These are phyloP conservation scores for Spilosoma lubricipeda DNA, from an alignment of 2,888 invertebrate species.

Conservation along the genomic window DNA sequence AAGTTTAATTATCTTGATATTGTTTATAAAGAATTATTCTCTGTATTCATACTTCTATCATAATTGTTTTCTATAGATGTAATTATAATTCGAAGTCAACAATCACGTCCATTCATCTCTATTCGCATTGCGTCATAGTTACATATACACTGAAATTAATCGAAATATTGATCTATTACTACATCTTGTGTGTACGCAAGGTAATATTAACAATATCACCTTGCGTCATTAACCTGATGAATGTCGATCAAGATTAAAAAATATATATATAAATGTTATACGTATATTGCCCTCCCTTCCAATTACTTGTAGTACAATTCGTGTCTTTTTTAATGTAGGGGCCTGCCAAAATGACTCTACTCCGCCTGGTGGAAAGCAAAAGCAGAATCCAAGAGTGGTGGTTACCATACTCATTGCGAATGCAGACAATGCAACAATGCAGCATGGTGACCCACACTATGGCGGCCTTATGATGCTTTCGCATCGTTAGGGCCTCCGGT, in stretches of 20 bases:
- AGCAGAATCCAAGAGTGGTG: too few species aligned
- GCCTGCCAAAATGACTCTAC: too few species aligned
- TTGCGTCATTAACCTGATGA: conserved; percentile 1
- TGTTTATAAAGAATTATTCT: background rate
- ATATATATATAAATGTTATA: background rate
- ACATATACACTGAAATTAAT: conserved; percentile 7
- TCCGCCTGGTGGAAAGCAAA: too few species aligned
- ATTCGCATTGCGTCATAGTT: conserved; percentile 7
- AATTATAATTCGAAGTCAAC: background rate
- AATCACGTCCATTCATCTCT: conserved; percentile 4
- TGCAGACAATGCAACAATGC: too few species aligned
- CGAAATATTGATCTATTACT: conserved; percentile 10
- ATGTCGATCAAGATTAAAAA: background rate
- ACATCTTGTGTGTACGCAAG: too few species aligned
- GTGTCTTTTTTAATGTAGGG: too few species aligned
- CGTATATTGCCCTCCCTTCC: background rate
- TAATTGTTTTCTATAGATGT: background rate
- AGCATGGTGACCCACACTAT: too few species aligned
- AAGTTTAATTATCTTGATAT: background rate
- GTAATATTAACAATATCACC: conserved; percentile 1
- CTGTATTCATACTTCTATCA: background rate
- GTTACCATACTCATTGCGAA: too few species aligned
- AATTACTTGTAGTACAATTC: background rate
- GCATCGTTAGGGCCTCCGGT: too few species aligned
- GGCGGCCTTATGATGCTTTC: too few species aligned